A percentile compares a stretch with the other conserved stretches of the same genome.
Evolutionary conservation across 2,113 vertebrate species (phyloP).

Genomic region (Sebastes fasciatus): DNA sequence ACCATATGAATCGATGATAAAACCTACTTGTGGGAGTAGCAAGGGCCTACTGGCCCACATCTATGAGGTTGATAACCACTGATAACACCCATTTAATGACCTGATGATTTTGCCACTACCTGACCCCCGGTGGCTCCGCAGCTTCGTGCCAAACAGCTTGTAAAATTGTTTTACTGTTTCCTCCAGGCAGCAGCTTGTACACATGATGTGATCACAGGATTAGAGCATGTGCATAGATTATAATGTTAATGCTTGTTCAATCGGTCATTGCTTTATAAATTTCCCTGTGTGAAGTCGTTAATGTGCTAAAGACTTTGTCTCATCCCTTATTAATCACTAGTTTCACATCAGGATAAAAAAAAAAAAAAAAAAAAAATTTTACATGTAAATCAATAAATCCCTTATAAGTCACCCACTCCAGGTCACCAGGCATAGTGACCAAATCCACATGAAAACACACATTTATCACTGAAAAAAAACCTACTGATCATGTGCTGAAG

Average conservation of each 20-base stretch:
- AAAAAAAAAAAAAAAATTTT: background rate
- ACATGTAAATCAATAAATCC: conserved; percentile 21
- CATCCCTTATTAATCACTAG: background rate
- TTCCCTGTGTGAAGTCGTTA: background rate
- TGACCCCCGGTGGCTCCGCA: background rate
- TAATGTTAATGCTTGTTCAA: too few species aligned
- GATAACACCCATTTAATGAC: too few species aligned
- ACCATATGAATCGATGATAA: too few species aligned
- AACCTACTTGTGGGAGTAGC: too few species aligned
- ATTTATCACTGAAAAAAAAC: background rate
- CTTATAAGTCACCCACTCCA: background rate
- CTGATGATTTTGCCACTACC: background rate
- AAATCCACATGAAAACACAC: background rate
- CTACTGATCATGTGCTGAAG: background rate
- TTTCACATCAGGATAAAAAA: background rate
- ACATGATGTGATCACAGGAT: too few species aligned
- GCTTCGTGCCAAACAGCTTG: background rate
- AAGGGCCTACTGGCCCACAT: too few species aligned
- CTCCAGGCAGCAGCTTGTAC: background rate
- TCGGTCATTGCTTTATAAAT: background rate
- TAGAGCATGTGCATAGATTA: too few species aligned
- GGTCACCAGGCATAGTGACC: too few species aligned
- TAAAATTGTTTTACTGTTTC: background rate
- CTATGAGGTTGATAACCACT: too few species aligned
- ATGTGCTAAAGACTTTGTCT: background rate